phyloP scores from a whole-genome alignment of 2,113 vertebrate species.

The Crypturellus undulatus region DNA sequence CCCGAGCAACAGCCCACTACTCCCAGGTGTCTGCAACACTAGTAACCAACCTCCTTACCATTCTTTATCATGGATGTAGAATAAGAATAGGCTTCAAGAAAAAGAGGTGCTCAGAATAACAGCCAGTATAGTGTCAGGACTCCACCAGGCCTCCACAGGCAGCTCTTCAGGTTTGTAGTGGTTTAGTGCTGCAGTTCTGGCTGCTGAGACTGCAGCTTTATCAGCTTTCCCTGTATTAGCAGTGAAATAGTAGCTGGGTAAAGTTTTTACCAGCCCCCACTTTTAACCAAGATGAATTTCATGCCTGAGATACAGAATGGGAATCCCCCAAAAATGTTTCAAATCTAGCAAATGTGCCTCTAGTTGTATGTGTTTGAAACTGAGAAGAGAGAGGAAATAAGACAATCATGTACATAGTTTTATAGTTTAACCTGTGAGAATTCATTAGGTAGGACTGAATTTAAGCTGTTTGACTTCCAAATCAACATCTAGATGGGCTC shows the following conservation, averaged over 20 bases:
- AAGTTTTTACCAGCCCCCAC: background rate
- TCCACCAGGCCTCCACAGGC: accelerated
- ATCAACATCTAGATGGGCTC: background rate
- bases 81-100: background rate
- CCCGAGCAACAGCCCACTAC: background rate
- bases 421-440: background rate
- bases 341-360: background rate
- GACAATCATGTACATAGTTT: background rate
- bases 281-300: background rate
- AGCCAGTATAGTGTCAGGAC: background rate
- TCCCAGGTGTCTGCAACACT: accelerated
- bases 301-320: background rate
- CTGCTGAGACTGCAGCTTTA: background rate
- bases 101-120: background rate
- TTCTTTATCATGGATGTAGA: accelerated
- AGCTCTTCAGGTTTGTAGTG: background rate
- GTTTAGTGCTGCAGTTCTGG: accelerated
- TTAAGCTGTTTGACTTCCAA: background rate
- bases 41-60: background rate
- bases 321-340: background rate
- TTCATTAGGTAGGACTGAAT: background rate
- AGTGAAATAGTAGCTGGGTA: background rate
- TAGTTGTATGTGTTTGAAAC: background rate
- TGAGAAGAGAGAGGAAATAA: background rate
- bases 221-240: background rate